Conservation (phyloP, 2,888 invertebrate genomes). For the Rotaria socialis region DNA sequence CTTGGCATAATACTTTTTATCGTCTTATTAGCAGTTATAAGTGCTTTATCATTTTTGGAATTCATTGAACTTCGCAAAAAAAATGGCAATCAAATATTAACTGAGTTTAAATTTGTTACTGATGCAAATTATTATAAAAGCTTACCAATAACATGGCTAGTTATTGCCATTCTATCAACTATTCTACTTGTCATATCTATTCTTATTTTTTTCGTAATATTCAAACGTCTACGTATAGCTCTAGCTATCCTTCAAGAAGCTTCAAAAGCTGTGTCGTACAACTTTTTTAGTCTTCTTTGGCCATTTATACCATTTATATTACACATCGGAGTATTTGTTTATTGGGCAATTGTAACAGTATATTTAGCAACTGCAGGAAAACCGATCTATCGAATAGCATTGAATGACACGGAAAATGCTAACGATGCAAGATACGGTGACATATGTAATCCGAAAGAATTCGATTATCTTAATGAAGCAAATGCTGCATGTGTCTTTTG, state of each 20-base stretch:
- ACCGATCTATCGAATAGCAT: slow-evolving; percentile 35
- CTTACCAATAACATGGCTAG: slow-evolving; percentile 45
- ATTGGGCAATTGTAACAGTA: slow-evolving; percentile 64
- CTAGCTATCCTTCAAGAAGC: slow-evolving; percentile 85
- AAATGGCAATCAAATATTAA: slow-evolving; percentile 50
- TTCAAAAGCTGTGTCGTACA: slow-evolving; percentile 75
- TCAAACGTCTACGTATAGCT: slow-evolving; percentile 77
- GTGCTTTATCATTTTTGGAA: slow-evolving; percentile 59
- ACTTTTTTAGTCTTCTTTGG: slow-evolving; percentile 79
- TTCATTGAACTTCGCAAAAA: slow-evolving; percentile 64
- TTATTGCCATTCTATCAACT: slow-evolving; percentile 43
- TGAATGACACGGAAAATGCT: not conserved
- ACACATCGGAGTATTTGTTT: slow-evolving; percentile 71
- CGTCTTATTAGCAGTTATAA: slow-evolving; percentile 67
- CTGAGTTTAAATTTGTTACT: slow-evolving; percentile 45
- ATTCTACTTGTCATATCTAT: slow-evolving; percentile 50
- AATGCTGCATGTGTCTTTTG: slow-evolving; percentile 41
- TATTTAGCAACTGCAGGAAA: slow-evolving; percentile 41
- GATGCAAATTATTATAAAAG: slow-evolving; percentile 33
- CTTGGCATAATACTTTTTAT: slow-evolving; percentile 73
- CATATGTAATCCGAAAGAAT: slow-evolving; percentile 38
- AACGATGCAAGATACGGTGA: not conserved
- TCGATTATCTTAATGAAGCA: not conserved
- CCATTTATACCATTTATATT: slow-evolving; percentile 83
- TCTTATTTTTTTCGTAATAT: slow-evolving; percentile 74